A percentile compares a stretch with the other conserved stretches of the same genome.
Evolutionary conservation across 2,113 vertebrate genomes (phyloP).

Genomic region (Neodon shergylaensis): DNA sequence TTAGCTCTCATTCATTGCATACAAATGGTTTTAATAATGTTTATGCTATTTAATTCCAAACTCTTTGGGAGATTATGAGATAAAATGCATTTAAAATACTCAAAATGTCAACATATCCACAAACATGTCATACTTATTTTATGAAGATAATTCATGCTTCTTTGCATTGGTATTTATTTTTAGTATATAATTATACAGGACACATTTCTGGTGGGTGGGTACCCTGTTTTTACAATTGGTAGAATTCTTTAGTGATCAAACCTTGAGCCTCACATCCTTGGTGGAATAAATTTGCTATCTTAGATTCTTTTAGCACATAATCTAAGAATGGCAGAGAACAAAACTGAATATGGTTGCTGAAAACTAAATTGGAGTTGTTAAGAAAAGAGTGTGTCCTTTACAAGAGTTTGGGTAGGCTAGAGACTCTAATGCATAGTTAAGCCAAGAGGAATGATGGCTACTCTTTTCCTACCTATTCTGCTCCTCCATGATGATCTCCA

Average conservation of each 20-base stretch:
- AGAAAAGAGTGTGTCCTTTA: background rate
- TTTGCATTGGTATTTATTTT: background rate
- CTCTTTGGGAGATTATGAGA: background rate
- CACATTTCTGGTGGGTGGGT: background rate
- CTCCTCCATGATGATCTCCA: background rate
- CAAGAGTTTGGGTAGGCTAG: background rate
- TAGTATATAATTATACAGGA: background rate
- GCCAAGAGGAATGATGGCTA: background rate
- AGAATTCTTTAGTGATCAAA: background rate
- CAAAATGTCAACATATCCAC: conserved; percentile 19
- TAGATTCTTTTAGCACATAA: background rate
- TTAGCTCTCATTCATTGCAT: conserved; percentile 7
- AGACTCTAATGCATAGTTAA: background rate
- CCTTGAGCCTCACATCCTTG: background rate
- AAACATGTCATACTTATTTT: background rate
- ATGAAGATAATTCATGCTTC: background rate
- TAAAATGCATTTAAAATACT: background rate
- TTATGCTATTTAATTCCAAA: background rate
- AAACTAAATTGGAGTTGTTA: background rate
- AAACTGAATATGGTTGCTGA: background rate
- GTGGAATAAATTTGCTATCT: background rate
- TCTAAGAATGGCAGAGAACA: background rate
- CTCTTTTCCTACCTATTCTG: too few species aligned
- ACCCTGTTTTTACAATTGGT: background rate
- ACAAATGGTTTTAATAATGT: background rate